These are phyloP conservation scores for Hydrolagus colliei DNA, from an alignment of 2,797 vertebrate genomes.

Conservation along the genomic window DNA sequence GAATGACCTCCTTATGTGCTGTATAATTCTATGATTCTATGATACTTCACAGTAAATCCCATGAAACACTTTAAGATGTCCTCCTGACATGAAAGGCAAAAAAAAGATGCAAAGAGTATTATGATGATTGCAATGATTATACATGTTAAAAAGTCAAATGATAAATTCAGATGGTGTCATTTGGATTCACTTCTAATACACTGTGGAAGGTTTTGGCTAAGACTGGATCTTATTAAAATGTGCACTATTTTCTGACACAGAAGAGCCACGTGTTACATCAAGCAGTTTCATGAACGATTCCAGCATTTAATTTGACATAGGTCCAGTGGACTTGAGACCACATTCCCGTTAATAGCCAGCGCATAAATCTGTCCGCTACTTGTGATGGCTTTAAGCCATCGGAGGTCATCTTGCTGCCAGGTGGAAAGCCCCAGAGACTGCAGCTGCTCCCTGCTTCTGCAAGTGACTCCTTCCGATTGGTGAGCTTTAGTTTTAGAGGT, in stretches of 20 bases:
- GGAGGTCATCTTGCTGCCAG: background rate
- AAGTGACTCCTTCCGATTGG: too few relatives aligned
- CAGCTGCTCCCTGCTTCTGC: background rate
- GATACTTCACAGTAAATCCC: too few relatives aligned
- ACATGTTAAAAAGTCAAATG: background rate
- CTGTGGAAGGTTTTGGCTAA: background rate
- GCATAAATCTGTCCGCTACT: background rate
- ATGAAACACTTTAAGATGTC: too few relatives aligned
- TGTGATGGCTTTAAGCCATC: background rate
- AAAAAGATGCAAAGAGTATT: background rate
- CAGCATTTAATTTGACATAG: constrained; percentile 7
- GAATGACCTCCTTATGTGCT: too few relatives aligned
- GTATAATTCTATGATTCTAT: too few relatives aligned
- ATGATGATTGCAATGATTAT: background rate
- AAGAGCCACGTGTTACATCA: background rate
- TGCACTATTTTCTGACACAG: background rate
- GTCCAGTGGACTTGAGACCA: background rate
- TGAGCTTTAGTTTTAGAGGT: background rate
- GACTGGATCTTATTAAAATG: background rate
- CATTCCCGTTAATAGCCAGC: background rate
- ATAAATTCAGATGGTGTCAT: background rate
- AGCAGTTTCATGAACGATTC: background rate
- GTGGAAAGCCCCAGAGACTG: background rate
- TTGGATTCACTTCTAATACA: constrained; percentile 15
- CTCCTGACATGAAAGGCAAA: background rate